A percentile compares a stretch with the other conserved stretches of the same genome.
Conservation (phyloP, 2,888 invertebrate genomes). For the Zygothrica quintamaculata region DNA sequence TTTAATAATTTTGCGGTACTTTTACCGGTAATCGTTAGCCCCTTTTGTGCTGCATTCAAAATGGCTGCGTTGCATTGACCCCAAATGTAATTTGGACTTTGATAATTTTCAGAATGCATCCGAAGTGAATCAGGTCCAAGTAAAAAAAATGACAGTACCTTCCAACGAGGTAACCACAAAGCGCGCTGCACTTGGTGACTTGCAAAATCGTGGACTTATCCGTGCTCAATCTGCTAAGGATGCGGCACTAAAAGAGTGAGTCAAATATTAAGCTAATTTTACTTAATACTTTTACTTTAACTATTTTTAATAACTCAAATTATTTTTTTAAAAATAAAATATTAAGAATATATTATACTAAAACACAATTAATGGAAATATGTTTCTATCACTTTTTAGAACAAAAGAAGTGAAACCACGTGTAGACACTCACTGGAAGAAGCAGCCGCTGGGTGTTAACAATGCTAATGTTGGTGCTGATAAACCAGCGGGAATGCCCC, state of each 20-base stretch:
- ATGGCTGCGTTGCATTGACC: slow-evolving; percentile 55
- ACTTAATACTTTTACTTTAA: not conserved
- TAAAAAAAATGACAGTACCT: slow-evolving; percentile 78
- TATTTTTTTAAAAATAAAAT: not conserved
- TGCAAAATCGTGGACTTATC: slow-evolving; percentile 85
- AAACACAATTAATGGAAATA: not conserved
- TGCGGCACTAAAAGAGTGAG: slow-evolving; percentile 81
- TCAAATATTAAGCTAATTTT: not conserved
- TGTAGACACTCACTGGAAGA: slow-evolving; percentile 84
- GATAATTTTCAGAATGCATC: slow-evolving; percentile 74
- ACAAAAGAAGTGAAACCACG: slow-evolving; percentile 81
- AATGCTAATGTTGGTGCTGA: slow-evolving; percentile 30
- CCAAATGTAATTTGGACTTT: slow-evolving; percentile 2
- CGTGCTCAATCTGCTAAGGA: slow-evolving; percentile 73
- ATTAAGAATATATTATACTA: not conserved
- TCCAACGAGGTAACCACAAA: slow-evolving; percentile 74
- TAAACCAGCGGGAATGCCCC: slow-evolving; percentile 21
- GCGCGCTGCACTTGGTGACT: slow-evolving; percentile 85
- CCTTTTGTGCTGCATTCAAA: slow-evolving; percentile 39
- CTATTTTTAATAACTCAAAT: not conserved
- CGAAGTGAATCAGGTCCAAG: slow-evolving; percentile 74
- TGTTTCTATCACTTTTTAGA: slow-evolving; percentile 39
- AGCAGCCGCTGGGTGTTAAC: slow-evolving; percentile 54
- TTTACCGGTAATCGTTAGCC: slow-evolving; percentile 52
- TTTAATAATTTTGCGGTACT: slow-evolving; percentile 25